phyloP scores from a whole-genome alignment of 2,113 vertebrate genomes.

The Phalacrocorax carbo region DNA sequence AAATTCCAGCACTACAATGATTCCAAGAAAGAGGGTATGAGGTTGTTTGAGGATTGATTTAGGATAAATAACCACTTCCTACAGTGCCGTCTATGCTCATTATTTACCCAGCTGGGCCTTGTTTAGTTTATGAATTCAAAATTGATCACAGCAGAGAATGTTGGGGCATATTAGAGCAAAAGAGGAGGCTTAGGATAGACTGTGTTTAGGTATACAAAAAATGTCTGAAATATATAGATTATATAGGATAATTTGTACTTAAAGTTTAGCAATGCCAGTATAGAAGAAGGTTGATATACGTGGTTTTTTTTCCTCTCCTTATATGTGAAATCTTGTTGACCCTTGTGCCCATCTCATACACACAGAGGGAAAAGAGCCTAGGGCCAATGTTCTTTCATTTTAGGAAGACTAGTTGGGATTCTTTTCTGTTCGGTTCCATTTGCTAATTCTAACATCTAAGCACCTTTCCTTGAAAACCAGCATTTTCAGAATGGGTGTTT shows the following conservation, averaged over 20 bases:
- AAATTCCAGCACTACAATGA: neutral
- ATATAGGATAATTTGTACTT: neutral
- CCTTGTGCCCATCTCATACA: neutral
- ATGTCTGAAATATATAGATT: neutral
- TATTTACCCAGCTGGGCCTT: slow-evolving; percentile 16
- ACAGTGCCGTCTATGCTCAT: neutral
- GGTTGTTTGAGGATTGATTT: neutral
- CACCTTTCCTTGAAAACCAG: neutral
- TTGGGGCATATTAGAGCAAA: neutral
- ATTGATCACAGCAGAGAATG: neutral
- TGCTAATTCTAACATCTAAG: neutral
- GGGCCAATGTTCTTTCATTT: neutral
- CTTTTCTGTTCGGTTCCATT: neutral
- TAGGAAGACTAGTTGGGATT: neutral
- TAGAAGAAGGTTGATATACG: neutral
- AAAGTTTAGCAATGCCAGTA: neutral
- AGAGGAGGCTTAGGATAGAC: neutral
- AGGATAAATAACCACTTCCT: slow-evolving; percentile 28
- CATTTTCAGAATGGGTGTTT: neutral
- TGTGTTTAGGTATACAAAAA: neutral
- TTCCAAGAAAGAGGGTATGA: neutral
- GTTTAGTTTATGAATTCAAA: neutral
- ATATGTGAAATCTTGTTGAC: neutral
- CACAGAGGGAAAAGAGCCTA: neutral
- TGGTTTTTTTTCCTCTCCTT: neutral